Percentiles rank a stretch among this genome's conserved stretches.
Evolutionary conservation across 1,140 invertebrate species (phyloP).

Genomic region (Drosophila suzukii): DNA sequence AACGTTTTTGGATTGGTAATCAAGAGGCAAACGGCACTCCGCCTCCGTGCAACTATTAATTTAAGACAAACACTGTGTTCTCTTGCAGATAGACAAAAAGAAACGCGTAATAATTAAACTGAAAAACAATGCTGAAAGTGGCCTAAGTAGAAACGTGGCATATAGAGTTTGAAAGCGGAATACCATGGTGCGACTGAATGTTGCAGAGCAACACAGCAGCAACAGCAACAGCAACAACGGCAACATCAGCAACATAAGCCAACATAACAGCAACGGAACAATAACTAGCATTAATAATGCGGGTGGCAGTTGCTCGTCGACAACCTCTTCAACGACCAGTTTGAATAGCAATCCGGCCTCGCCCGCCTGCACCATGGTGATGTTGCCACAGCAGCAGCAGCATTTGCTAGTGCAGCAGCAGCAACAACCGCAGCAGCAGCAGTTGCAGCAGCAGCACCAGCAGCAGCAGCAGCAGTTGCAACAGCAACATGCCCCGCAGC

Average conservation of each 20-base stretch:
- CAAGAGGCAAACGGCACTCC: constrained; percentile 11
- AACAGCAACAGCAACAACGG: constrained; percentile 35
- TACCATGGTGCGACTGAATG: constrained; percentile 82
- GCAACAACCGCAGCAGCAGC: constrained; percentile 40
- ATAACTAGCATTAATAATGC: constrained; percentile 58
- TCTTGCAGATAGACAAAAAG: constrained; percentile 62
- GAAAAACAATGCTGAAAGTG: constrained; percentile 42
- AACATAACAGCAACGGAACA: constrained; percentile 40
- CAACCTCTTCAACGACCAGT: constrained; percentile 68
- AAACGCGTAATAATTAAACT: constrained; percentile 18
- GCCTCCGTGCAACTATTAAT: constrained; percentile 48
- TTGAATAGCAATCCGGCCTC: constrained; percentile 65
- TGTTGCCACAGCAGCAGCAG: constrained; percentile 61
- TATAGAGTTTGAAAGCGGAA: constrained; percentile 20
- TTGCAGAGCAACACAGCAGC: constrained; percentile 66
- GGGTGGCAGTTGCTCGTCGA: constrained; percentile 62
- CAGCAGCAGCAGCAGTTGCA: constrained; percentile 25
- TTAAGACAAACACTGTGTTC: constrained; percentile 55
- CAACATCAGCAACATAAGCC: constrained; percentile 34
- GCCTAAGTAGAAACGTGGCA: constrained; percentile 18
- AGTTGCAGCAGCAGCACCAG: constrained; percentile 31
- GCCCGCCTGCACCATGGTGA: constrained; percentile 64
- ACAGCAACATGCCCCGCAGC: constrained; percentile 40
- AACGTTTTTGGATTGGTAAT: constrained; percentile 49
- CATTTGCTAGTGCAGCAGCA: constrained; percentile 43